Evolutionary conservation across 2,113 vertebrate genomes (phyloP), one percentile per base, ranked within the genome.

Genomic region (Lampris megalopsis): DNA sequence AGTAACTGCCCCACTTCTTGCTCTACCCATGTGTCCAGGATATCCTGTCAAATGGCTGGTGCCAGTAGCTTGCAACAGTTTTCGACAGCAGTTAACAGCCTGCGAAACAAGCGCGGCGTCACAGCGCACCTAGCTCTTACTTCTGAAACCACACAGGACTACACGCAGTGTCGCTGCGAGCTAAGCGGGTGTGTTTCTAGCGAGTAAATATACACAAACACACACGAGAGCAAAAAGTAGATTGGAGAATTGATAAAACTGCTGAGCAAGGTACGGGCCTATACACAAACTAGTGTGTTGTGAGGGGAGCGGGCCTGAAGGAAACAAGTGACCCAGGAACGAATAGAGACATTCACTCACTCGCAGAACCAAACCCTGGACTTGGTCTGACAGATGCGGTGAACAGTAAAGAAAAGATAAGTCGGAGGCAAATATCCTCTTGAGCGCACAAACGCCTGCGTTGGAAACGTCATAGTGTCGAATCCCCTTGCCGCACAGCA

Each of bases 11-110:
- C 61, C 61, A 2, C 4, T 54, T 80, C 58, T 73, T 53, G 66
- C 68, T 68, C 4, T 60, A 54, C 76, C 62, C 68, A 75, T 62
- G 70, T 71, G 90, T 89, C 70, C 92, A 94, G 94, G 94, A 95
- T 92, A 93, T 95, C 93, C 94, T 94, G 93, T 94, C 81, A 82
- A 89, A 82, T 9, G 73, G 80, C 70, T 63, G 24, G 48, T 64
- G 71, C 61, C 73, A 81, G 68, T 69, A 52, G 13, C 63, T 83
- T 2, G 2, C 49, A 68, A 63, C 66, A 71, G 53, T 78, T 73
- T 58, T 42, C 66, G 37, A 36, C 75, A 80, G 77, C 77, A 56
- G 38, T 75, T 72, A 62, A 61, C 53, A 85, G 72, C 49, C 49
- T 52, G 38, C 24, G 49, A 35, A 35, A 40, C 35, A 35, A 59